Evolutionary conservation across 2,113 vertebrate genomes (phyloP), one percentile per base, ranked within the genome.

Genomic region (Crotalus viridis): DNA sequence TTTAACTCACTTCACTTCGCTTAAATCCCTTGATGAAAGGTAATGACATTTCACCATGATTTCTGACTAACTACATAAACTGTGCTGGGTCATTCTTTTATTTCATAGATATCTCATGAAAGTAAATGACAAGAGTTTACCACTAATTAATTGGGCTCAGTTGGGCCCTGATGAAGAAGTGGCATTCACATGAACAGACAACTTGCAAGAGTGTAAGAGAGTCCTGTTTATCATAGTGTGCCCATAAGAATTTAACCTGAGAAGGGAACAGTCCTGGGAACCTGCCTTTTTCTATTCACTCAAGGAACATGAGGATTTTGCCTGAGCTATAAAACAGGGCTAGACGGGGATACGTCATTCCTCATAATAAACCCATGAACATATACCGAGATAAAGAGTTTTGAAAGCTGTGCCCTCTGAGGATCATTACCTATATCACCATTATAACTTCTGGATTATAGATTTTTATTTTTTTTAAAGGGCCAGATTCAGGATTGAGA

Each of bases 1-100:
- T 93, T 98, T 97, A 98, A 98, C 96, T 98, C 98, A 97, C 97
- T 98, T 97, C 97, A 97, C 93, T 97, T 98, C 97, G 97, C 96
- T 98, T 98, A 96, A 97, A 98, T 97, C 97, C 97, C 97, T 93
- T 97, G 97, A 98, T 97, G 94, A 96, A 96, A 97, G 96, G 97
- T 98, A 98, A 98, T 98, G 97, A 97, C 97, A 90, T 98, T 97
- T 97, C 92, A 87, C 93, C 97, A 94, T 97, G 97, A 97, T 97
- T 98, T 96, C 97, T 97, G 97, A 96, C 96, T 97, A 98, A 96
- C 93, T 93, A 96, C 97, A 93, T 96, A 97, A 96, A 97, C 94
- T 96, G 61, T 95, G 96, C 96, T 97, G 86, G 95, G 96, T 96
- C 93, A 96, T 94, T 97, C 92, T 93, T 93, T 89, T 91, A 91